Base-by-base conservation (phyloP, 2,113 vertebrate species). In the Petrocephalus microphthalmus region DNA sequence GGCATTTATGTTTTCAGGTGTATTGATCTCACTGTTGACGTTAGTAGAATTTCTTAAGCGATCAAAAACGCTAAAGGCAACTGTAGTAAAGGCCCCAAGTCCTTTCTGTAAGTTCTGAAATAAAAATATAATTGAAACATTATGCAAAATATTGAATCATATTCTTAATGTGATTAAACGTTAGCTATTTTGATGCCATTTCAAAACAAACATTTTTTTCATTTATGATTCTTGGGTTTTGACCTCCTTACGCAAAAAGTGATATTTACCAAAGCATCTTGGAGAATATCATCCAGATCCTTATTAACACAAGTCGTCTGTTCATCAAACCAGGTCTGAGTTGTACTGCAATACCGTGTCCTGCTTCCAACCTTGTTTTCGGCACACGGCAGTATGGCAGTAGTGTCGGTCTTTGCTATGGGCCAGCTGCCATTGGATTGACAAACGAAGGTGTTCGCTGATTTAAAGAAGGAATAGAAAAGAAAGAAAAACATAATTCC, bases 91-190 rank as follows among this genome's bases (percentile, higher is more conserved):
- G 0, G 0, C 0, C 11, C 95, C 95, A n/a, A 88, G 89, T 90
- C 95, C 95, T 88, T 7, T 93, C 71, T 88, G n/a, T 42, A 91
- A 29, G 5, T 78, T 84, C 95, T 95, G 92, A 2, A 89, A 29
- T 25, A 67, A 87, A 17, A 87, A 84, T 3, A 87, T 22, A 84
- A 51, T 57, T 37, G 29, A 88, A 54, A 51, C 2, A 88, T 81
- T 56, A 37, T 22, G 42, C 33, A 42, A 88, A 15, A 29, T n/a
- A 81, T 82, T 82, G 17, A 47, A 57, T 86, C 11, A 74, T 57
- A 53, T 42, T 11, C 29, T 53, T 71, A 78, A 71, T 52, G 45
- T 67, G 15, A 74, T 52, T 1, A 74, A 49, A 45, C n/a, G 7
- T 67, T 87, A 2, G 33, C 8, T 33, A 13, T n/a, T 49, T 57